Conservation (phyloP, 1,140 invertebrate genomes). For the Rhagoletis pomonella region DNA sequence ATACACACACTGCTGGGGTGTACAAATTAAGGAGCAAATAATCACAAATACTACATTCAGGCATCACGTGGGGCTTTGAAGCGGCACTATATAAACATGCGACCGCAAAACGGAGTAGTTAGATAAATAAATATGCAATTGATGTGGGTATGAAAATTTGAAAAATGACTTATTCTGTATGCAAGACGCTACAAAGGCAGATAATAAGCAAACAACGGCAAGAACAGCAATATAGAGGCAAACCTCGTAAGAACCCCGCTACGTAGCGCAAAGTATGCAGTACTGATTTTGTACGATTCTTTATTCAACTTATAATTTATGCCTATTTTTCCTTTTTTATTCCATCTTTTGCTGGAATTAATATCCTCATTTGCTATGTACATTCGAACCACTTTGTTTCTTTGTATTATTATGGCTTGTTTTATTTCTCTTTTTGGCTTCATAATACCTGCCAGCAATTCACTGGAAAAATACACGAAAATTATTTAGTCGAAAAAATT, state of each 20-base stretch:
- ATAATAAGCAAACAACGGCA: neutral
- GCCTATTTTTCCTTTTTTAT: neutral
- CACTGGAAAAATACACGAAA: too few relatives aligned
- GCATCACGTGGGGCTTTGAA: neutral
- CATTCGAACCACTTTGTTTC: neutral
- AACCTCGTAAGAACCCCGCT: neutral
- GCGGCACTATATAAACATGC: too few relatives aligned
- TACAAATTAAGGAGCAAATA: neutral
- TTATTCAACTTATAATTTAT: neutral
- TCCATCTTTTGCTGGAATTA: neutral
- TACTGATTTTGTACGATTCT: neutral
- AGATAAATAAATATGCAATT: neutral
- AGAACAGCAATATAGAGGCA: neutral
- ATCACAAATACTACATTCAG: neutral
- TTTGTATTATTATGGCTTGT: neutral
- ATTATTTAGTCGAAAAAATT: neutral
- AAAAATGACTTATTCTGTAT: slow-evolving; percentile 1
- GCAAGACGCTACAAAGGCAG: neutral
- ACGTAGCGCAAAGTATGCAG: neutral
- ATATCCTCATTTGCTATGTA: neutral
- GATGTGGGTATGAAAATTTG: neutral
- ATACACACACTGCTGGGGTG: neutral
- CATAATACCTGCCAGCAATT: too few relatives aligned
- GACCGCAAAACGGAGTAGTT: too few relatives aligned
- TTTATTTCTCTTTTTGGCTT: too few relatives aligned